Conservation (phyloP, 2,888 invertebrate species). For the Drosophila robusta region DNA sequence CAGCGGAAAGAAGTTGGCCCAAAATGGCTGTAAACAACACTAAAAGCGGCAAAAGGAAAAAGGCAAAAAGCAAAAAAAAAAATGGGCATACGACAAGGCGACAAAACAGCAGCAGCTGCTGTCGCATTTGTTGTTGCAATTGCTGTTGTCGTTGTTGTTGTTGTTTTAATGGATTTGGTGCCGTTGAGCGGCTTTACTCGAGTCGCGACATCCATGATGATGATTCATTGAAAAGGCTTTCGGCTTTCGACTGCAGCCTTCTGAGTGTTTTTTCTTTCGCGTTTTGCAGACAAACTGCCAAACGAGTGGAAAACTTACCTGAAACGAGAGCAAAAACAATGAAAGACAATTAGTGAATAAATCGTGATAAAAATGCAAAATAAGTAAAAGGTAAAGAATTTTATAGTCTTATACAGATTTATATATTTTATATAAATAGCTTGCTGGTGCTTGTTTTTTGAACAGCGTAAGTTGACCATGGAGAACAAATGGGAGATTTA, state of each 20-base stretch:
- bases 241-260: conserved; percentile 11
- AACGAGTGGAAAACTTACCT: conserved; percentile 49
- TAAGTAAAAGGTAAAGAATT: background rate
- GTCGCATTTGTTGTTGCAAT: background rate
- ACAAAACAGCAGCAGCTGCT: conserved; percentile 19
- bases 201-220: conserved; percentile 20
- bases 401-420: background rate
- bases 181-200: conserved; percentile 45
- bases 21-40: conserved; percentile 42
- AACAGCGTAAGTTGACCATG: no score
- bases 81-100: conserved; percentile 37
- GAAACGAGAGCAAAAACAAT: conserved; percentile 35
- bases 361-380: background rate
- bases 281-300: conserved; percentile 20
- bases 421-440: no score
- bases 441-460: no score
- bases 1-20: background rate
- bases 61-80: conserved; percentile 13
- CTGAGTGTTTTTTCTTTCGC: conserved; percentile 8
- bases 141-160: background rate
- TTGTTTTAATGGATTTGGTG: conserved; percentile 36
- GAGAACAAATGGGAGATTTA: background rate
- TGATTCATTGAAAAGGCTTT: conserved; percentile 49
- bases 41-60: conserved; percentile 46
- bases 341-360: conserved; percentile 41